Base-by-base conservation (phyloP, 2,888 invertebrate genomes). In the Aethes cnicana region DNA sequence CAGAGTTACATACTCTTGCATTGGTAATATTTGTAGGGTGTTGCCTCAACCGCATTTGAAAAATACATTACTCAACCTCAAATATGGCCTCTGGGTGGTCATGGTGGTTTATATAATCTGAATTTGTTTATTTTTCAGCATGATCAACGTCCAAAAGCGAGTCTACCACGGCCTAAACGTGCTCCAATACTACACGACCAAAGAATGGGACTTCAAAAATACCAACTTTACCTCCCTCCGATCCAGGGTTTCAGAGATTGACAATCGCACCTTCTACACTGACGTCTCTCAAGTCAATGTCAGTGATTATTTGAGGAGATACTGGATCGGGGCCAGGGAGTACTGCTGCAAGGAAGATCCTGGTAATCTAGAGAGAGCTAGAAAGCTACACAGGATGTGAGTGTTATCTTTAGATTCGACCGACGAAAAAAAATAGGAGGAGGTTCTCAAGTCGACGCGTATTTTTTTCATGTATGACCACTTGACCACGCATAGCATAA, bases 261-360 rank as follows among this genome's bases (percentile, higher is more conserved):
- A 95, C 58, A 82, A 94, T 58, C 82, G 92, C 44, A 74, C 86
- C 1, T 96, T 96, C 66, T 91, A 84, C 61, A 91, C 90, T 0
- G 89, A 90, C 30, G 67, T 87, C 2, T 79, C 82, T 1, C 25
- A 30, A 0, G 26, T 86, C 2, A 53, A 74, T 2, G 61, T 73
- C 2, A 67, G 90, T 77, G 63, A 72, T 0, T 89, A 82, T 28
- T 46, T 88, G 35, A 71, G 63, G 56, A 59, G 75, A 48, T 96
- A 96, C 62, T 92, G 97, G 14, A 81, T 95, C 48, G 98, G 97
- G 0, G 93, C 95, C 8, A 91, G 97, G 41, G 91, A 93, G 56
- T 97, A 92, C 71, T 94, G 95, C 59, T 90, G 97, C 39, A 96
- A 97, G 57, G 98, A 98, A 64, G 94, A 94, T 61, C 92, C 93